Base-by-base conservation (phyloP, 1,140 invertebrate species). In the Drosophila gunungcola region DNA sequence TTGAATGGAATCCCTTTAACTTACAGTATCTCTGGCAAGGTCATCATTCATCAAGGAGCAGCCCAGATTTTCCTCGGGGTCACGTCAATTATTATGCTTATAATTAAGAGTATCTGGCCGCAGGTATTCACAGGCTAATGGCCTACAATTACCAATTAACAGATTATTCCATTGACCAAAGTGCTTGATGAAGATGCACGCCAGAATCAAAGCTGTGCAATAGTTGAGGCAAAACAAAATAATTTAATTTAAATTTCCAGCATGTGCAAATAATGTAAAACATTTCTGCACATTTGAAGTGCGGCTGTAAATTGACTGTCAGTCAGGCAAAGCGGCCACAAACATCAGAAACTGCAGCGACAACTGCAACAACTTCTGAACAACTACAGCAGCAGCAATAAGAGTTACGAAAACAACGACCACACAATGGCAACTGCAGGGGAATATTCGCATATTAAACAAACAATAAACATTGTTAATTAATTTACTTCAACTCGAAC, bases 121-220 rank as follows among this genome's bases (percentile, higher is more conserved):
- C 73, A 86, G 68, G 82, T 56, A 68, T 43, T 53, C 60, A 39
- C 12, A 25, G 51, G 2, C 49, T 62, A 81, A 70, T 68, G 75
- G 52, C 12, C 56, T 70, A 67, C 74, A 82, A 82, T 75, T 88
- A 78, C 75, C 83, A 88, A 88, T 82, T 88, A 88, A 78, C 79
- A 75, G 74, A 63, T 86, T 78, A 75, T 69, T 69, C 32, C 63
- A 68, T 58, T 70, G 48, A 55, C 34, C 46, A 27, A 60, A 45
- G 46, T 60, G 42, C 34, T 43, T 36, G 38, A 25, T 39, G 45
- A 3, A 36, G 36, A 42, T 34, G 43, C 32, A 32, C 11, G 46
- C 29, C 27, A 4, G 12, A 9, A 12, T 11, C 25, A 10, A 48
- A 11, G 7, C 27, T 1, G 11, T 51, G 53, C 32, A 57, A 7